Base-by-base conservation (phyloP, 2,113 vertebrate species). In the Pelecanus crispus region DNA sequence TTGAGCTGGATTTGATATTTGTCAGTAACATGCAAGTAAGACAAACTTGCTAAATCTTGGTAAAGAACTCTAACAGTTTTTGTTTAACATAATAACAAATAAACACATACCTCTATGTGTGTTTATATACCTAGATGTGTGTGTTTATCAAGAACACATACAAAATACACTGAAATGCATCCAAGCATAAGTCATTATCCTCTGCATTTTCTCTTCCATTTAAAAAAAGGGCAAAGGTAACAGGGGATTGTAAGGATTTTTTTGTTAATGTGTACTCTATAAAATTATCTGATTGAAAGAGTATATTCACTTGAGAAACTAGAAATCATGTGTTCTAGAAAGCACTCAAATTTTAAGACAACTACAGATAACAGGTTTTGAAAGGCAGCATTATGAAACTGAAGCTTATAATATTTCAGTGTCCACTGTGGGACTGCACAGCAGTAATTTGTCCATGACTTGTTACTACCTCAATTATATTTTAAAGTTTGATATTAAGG, bases 1-100 rank as follows among this genome's bases (percentile, higher is more conserved):
- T 97, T 97, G 96, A 97, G 97, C 74, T 92, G 96, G 84, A 96
- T 94, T 97, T 97, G 77, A 82, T 92, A 90, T 92, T 88, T 91
- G 88, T 97, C 96, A 88, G 61, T 78, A 93, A 88, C 29, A 12
- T 52, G 28, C 68, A 88, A 92, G 73, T 47, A 87, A 84, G 42
- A 95, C 47, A 94, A 89, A 45, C 68, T 59, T 45, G 26, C 17
- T 61, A 84, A 83, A 75, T 77, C 55, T 55, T 50, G 49, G 59
- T 74, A 34, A 78, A 19, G 17, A 90, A 68, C 10, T 63, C 61
- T 34, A 34, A 56, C 21, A 62, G 55, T 11, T 88, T 86, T 96
- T 92, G 52, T 62, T 71, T 65, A 61, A 72, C 65, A n/a, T 17
- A 19, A 10, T 59, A 77, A 85, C 82, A 96, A 90, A 77, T 53